Base-by-base conservation (phyloP, 1,140 invertebrate genomes). In the Pseudoatta argentina region DNA sequence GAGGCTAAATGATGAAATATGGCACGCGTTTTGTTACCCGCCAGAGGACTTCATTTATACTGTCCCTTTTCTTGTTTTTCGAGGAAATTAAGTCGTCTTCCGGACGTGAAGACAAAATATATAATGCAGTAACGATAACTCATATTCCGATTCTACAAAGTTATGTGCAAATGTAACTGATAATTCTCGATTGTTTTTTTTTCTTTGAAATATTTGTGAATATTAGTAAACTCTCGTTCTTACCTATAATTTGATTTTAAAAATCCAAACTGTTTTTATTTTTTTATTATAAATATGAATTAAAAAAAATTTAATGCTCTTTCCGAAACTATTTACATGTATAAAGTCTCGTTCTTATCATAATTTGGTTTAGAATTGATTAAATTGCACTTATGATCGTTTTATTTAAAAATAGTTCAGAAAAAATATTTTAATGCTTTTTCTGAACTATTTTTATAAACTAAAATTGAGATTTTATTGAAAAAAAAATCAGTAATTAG, bases 1-100 rank as follows among this genome's bases (percentile, higher is more conserved):
- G 72, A 69, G 3, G 3, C 53, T 44, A 75, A 85, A 89, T 76
- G 76, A 63, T 89, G 89, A 91, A 91, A 91, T 91, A 91, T 34
- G 82, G 73, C 57, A 79, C 77, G 67, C 73, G 39, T 53, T 86
- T 78, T 18, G 39, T 69, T 48, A 24, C 27, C 16, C 27, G 66
- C 34, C 67, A 18, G 48, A 51, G 12, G 24, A 6, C 27, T 12
- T n/a, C 30, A 6, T 24, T 16, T n/a, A 3, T 16, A 51, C n/a
- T 6, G 12, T 21, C 4, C 18, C 27, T 59, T 24, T 8, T 34
- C 51, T 27, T 75, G 5, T 63, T 82, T 75, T n/a, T 39, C 14
- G 24, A 21, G 7, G 7, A 83, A 63, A 83, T 83, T 64, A 75
- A 73, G 24, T 63, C 44, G 10, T 0, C 8, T 64, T 81, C 3